A percentile compares a stretch with the other conserved stretches of the same genome.
Evolutionary conservation across 1,140 invertebrate species (phyloP).

Genomic region (Ceratina japonica): DNA sequence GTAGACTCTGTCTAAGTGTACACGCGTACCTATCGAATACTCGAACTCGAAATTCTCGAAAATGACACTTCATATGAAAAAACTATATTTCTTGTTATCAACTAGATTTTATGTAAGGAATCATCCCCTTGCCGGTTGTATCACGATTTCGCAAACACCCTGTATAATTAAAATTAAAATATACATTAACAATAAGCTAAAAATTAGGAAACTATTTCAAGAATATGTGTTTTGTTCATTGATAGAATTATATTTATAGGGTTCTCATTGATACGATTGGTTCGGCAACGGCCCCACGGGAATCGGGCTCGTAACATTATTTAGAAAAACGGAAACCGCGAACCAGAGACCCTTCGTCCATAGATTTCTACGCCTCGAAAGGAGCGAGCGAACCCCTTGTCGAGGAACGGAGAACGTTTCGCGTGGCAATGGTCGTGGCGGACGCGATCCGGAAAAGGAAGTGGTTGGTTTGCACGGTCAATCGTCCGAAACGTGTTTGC

Average conservation of each 20-base stretch:
- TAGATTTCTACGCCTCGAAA: slow-evolving; percentile 25
- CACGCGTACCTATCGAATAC: too few relatives aligned
- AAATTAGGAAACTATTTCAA: too few relatives aligned
- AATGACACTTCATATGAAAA: too few relatives aligned
- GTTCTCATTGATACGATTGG: neutral
- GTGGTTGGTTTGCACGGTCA: slow-evolving; percentile 67
- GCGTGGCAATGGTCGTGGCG: slow-evolving; percentile 6
- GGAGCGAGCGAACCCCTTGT: neutral
- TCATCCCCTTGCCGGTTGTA: too few relatives aligned
- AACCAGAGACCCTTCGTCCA: slow-evolving; percentile 12
- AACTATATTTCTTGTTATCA: too few relatives aligned
- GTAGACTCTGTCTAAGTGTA: too few relatives aligned
- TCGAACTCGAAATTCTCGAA: too few relatives aligned
- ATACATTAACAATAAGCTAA: too few relatives aligned
- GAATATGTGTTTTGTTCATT: too few relatives aligned
- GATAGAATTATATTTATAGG: neutral
- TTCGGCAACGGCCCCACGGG: neutral
- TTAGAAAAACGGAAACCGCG: slow-evolving; percentile 38
- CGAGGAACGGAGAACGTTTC: slow-evolving; percentile 11
- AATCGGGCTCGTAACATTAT: slow-evolving; percentile 3
- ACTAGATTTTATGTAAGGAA: too few relatives aligned
- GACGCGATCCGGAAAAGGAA: slow-evolving; percentile 56
- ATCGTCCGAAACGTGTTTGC: slow-evolving; percentile 64
- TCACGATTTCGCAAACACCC: too few relatives aligned
- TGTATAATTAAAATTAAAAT: too few relatives aligned